A percentile compares a stretch with the other conserved stretches of the same genome.
phyloP scores from a whole-genome alignment of 92 coral and sea anemone genomes.

The Parazoanthus swiftii region DNA sequence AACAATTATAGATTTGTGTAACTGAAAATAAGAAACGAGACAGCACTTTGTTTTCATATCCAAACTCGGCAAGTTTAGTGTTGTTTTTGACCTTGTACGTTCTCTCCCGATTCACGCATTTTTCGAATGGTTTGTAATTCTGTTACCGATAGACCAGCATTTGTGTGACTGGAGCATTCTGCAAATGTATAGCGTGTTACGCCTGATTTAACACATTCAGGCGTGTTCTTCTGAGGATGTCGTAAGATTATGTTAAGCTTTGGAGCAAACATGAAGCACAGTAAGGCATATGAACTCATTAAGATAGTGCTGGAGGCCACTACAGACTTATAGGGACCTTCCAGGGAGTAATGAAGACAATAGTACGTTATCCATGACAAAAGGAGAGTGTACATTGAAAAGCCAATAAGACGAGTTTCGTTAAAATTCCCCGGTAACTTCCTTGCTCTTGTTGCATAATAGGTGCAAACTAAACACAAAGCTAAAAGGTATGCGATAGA shows the following conservation, averaged over 20 bases:
- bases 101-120: no score
- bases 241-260: slow-evolving; percentile 3
- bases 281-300: slow-evolving; percentile 3
- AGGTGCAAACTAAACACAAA: neutral
- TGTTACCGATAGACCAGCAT: no score
- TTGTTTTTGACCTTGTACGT: no score
- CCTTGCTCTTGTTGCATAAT: neutral
- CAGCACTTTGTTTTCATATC: no score
- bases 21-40: no score
- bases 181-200: neutral
- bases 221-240: neutral
- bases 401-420: neutral
- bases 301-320: slow-evolving; percentile 1
- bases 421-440: neutral
- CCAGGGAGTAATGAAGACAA: neutral
- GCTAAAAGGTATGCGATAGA: neutral
- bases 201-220: neutral
- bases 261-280: slow-evolving; percentile 13
- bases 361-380: neutral
- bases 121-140: no score
- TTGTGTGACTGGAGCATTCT: no score
- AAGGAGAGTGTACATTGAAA: neutral
- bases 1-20: no score
- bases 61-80: no score
- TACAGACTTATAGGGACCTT: neutral